Conservation (phyloP, 2,113 vertebrate genomes). For the rabbit (Oryctolagus cuniculus) region DNA sequence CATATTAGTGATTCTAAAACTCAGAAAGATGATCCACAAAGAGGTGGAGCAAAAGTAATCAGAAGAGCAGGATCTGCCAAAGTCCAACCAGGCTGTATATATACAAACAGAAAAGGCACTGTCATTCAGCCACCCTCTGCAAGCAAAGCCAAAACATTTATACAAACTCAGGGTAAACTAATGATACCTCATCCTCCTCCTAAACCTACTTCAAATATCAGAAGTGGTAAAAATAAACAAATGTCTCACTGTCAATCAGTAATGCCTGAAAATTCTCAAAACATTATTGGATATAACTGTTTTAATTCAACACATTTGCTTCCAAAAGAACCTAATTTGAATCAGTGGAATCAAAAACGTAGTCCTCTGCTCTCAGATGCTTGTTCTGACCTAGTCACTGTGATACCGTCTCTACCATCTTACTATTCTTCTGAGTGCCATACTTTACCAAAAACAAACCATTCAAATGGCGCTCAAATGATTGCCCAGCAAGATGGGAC, state of each 20-base stretch:
- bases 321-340: conserved; percentile 72
- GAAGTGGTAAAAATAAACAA: conserved; percentile 59
- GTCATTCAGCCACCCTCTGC: conserved; percentile 86
- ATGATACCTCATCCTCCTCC: conserved; percentile 90
- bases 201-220: conserved; percentile 75
- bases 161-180: conserved; percentile 86
- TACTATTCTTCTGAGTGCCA: conserved; percentile 72
- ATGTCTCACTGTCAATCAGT: conserved; percentile 67
- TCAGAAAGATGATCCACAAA: conserved; percentile 75
- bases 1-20: conserved; percentile 82
- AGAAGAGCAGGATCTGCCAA: conserved; percentile 84
- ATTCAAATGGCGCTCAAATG: conserved; percentile 65
- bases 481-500: conserved; percentile 74
- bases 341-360: conserved; percentile 75
- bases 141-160: conserved; percentile 85
- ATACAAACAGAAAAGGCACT: conserved; percentile 86
- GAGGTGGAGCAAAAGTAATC: conserved; percentile 80
- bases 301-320: conserved; percentile 71
- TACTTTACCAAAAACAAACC: conserved; percentile 78
- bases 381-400: conserved; percentile 75
- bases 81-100: conserved; percentile 73
- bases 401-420: conserved; percentile 76
- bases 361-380: conserved; percentile 66
- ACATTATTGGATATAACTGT: conserved; percentile 61
- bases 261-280: conserved; percentile 74